Base-by-base conservation (phyloP, 2,797 vertebrate genomes). In the Knipowitschia caucasica region DNA sequence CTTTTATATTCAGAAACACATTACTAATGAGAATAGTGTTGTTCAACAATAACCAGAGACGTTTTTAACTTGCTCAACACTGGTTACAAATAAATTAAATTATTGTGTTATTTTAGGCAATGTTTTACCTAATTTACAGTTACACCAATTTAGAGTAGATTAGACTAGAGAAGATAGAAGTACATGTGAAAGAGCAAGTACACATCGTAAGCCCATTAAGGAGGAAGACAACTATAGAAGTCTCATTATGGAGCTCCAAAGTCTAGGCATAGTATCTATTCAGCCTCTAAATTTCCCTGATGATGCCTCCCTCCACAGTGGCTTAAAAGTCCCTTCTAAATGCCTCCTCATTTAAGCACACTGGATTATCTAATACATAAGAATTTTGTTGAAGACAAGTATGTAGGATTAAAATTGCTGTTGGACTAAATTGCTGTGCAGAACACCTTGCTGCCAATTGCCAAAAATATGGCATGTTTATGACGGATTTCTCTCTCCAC, bases 341-440 rank as follows among this genome's bases (percentile, higher is more conserved):
- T 72, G 65, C 66, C 77, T 81, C 64, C 75, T 84, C 73, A 62
- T 82, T 88, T 73, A 71, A 80, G 69, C 59, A 10, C 73, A 69
- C 64, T 53, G 61, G 61, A 78, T 88, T 87, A 86, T 87, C 86
- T 86, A 88, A 78, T 69, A 86, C 85, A 88, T 78, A 83, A 50
- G 29, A 71, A 65, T 83, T 69, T 63, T 62, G 72, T 68, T 70
- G 73, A 83, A 81, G 67, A 59, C 66, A 49, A 62, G 59, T 72
- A 81, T 77, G 66, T 66, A 42, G 57, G 6, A 0, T 29, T 60
- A 62, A 86, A 73, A 85, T 85, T 82, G 81, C 71, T 51, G 54
- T 69, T 76, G 73, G 75, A 70, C 74, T 80, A 85, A 84, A 89
- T 60, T 64, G 73, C 81, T 67, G 74, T 73, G 83, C 80, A 81